A percentile compares a stretch with the other conserved stretches of the same genome.
Evolutionary conservation across 2,888 invertebrate genomes (phyloP).

Genomic region (Sicus ferrugineus): DNA sequence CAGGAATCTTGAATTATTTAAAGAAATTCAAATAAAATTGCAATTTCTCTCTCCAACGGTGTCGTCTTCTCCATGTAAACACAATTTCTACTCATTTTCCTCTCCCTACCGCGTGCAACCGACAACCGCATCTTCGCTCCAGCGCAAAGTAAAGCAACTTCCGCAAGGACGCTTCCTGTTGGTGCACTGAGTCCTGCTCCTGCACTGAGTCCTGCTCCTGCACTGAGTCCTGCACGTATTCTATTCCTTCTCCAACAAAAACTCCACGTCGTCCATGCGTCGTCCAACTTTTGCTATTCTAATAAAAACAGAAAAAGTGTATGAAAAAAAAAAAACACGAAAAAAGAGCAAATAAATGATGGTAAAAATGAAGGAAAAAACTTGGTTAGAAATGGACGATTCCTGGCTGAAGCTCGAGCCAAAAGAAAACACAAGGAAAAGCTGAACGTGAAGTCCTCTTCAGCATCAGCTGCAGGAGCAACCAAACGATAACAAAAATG

Average conservation of each 20-base stretch:
- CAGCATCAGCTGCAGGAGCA: constrained; percentile 17
- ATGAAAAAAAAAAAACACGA: constrained; percentile 6
- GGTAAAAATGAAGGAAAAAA: constrained; percentile 10
- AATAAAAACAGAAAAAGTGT: constrained; percentile 20
- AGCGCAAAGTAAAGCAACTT: neutral
- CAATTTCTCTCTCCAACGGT: too few relatives aligned
- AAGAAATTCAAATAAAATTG: too few relatives aligned
- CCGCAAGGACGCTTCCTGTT: neutral
- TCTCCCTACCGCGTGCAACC: too few relatives aligned
- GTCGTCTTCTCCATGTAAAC: too few relatives aligned
- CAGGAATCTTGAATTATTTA: neutral
- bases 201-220: neutral
- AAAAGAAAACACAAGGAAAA: constrained; percentile 4
- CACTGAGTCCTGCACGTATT: constrained; percentile 27
- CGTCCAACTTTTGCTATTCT: constrained; percentile 38
- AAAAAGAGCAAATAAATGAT: constrained; percentile 13
- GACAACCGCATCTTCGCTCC: neutral
- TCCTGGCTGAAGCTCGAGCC: neutral
- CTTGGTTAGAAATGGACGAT: neutral
- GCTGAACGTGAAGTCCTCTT: neutral
- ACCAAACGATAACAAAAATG: constrained; percentile 15
- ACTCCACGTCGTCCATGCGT: constrained; percentile 34
- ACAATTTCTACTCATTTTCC: too few relatives aligned
- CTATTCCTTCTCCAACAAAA: constrained; percentile 30
- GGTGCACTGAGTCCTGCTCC: neutral